Evolutionary conservation across 2,113 vertebrate genomes (phyloP), one percentile per base, ranked within the genome.

Genomic region (Chaetura pelagica): DNA sequence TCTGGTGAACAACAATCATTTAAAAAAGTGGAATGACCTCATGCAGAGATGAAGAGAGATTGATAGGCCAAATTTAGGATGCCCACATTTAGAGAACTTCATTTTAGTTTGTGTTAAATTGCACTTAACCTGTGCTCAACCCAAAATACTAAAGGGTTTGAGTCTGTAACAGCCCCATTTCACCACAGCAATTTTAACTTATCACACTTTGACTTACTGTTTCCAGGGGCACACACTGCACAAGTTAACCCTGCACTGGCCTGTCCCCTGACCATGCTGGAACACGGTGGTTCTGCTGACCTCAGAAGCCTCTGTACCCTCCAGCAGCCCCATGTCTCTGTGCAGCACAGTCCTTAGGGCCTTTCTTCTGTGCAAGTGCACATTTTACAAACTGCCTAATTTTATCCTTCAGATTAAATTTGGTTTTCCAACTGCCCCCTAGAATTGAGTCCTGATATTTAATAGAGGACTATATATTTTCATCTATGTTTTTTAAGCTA

Each of bases 181-280:
- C 29, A 10, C 26, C 66, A 59, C 27, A 66, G 15, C 46, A 88
- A 22, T 62, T 83, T 51, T 76, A n/a, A 42, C 9, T 69, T 76
- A 35, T 5, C 27, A 46, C 22, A 7, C 9, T 62, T 72, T 13
- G 42, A 86, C 35, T 94, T 58, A 46, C 18, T 24, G 24, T 55
- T 93, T 66, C 55, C 79, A n/a, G 38, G 20, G 19, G 24, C 20
- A 69, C 64, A 58, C 15, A 4, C 9, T 27, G n/a, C 35, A 80
- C 6, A 80, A 61, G 17, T 24, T 26, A 6, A 24, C 30, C 17
- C 1, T 29, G 18, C 30, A 15, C 6, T 46, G 26, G 8, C 27
- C 51, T 67, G 30, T 26, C 62, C 35, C 29, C 6, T 0, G 0
- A 1, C 32, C 4, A 3, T 57, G 34, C 21, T 24, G 29, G 61